phyloP scores from a whole-genome alignment of 2,888 invertebrate genomes.

The Liodrosophila aerea region DNA sequence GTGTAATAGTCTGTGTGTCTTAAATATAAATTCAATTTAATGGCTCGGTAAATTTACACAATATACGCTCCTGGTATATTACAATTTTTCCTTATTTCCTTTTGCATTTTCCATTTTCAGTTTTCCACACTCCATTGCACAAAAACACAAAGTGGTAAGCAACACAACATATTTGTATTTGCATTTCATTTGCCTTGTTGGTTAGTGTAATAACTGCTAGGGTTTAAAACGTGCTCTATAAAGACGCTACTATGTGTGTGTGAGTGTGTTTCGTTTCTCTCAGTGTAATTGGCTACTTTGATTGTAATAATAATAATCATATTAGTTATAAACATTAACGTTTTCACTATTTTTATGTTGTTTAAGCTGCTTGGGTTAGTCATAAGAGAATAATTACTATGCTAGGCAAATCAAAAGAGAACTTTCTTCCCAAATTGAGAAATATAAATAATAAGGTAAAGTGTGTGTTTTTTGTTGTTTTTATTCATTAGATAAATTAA shows the following conservation, averaged over 20 bases:
- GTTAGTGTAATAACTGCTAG: constrained; percentile 34
- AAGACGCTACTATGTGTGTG: constrained; percentile 48
- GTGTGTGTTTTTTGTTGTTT: constrained; percentile 22
- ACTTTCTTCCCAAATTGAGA: background rate
- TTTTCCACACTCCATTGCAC: constrained; percentile 27
- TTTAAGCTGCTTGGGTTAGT: constrained; percentile 68
- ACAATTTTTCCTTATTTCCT: constrained; percentile 37
- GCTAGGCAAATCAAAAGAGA: constrained; percentile 38
- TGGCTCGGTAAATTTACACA: constrained; percentile 81
- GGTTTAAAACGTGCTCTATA: constrained; percentile 46
- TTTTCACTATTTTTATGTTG: constrained; percentile 61
- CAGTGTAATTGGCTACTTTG: constrained; percentile 61
- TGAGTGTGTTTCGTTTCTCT: constrained; percentile 36
- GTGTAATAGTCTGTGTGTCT: constrained; percentile 55
- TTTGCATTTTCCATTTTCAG: constrained; percentile 37
- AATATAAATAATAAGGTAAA: constrained; percentile 14
- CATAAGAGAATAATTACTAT: constrained; percentile 51
- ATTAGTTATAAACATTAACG: constrained; percentile 68
- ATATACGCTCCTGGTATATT: constrained; percentile 66
- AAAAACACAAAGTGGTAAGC: constrained; percentile 52
- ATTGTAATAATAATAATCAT: constrained; percentile 52
- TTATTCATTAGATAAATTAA: constrained; percentile 63
- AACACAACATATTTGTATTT: constrained; percentile 28
- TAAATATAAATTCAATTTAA: constrained; percentile 82
- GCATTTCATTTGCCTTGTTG: constrained; percentile 11